Evolutionary conservation across 2,113 vertebrate species (phyloP).

Genomic region (Campylorhamphus procurvoides): DNA sequence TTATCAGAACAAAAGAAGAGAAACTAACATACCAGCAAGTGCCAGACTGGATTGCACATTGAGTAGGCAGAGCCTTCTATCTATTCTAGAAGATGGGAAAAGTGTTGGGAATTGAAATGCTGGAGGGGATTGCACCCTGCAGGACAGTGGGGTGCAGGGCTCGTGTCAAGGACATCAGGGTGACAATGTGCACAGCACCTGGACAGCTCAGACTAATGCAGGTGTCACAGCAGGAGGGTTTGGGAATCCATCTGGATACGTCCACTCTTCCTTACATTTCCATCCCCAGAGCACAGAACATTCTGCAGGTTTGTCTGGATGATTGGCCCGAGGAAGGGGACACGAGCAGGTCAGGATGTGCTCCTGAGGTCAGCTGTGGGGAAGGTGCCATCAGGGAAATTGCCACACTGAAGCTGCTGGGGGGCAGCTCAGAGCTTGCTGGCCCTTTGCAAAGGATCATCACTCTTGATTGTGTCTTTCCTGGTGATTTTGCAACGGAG

Average conservation of each 20-base stretch:
- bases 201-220: neutral
- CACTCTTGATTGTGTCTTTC: slow-evolving; percentile 36
- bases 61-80: neutral
- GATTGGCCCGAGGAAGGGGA: neutral
- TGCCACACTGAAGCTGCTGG: neutral
- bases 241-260: neutral
- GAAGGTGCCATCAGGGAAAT: neutral
- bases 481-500: slow-evolving; percentile 23
- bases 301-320: neutral
- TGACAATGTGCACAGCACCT: accelerated
- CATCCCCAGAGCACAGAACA: neutral
- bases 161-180: neutral
- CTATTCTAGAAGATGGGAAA: neutral
- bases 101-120: neutral
- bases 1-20: neutral
- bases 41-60: neutral
- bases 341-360: neutral
- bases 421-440: slow-evolving; percentile 5
- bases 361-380: neutral
- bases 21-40: neutral
- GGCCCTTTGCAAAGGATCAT: neutral
- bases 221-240: neutral
- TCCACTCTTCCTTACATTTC: neutral
- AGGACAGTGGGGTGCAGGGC: neutral
- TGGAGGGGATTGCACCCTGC: neutral